Evolutionary conservation across 2,888 invertebrate genomes (phyloP), one percentile per base, ranked within the genome.

Genomic region (Leucoma salicis): DNA sequence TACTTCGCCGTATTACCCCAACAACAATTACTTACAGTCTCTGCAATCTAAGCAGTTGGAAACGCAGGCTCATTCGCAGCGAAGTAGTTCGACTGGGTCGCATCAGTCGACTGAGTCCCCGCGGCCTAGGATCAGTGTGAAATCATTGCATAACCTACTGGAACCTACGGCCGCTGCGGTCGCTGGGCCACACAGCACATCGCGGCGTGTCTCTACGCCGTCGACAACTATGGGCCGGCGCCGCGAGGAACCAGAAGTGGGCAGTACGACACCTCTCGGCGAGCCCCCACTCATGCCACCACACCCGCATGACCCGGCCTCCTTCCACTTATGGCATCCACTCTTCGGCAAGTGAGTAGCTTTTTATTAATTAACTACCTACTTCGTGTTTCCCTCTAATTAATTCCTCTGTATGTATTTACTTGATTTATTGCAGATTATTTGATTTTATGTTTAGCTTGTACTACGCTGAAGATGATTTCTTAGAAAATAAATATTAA

Each of bases 251-350:
- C 87, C 92, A 1, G 93, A 93, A 72, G 92, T 93, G 29, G 93
- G 93, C 56, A 93, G 92, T 74, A 93, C 93, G 29, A 92, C 92
- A 35, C 91, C 91, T 55, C 90, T 90, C 44, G 87, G 91, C 3
- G 93, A 92, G 61, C 77, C 71, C 21, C 63, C 72, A 63, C 72
- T 68, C 43, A 66, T 76, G 66, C 74, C 78, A 65, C 81, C 82
- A 61, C 80, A 87, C 34, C 79, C 82, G 11, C 82, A 82, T 66
- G 85, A 85, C 57, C 91, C 90, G 49, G 89, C 92, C 34, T 92
- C 93, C 62, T 91, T 93, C 64, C 94, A 94, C 54, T 86, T 96
- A 36, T 96, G 96, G 96, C 95, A 96, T 87, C 96, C 96, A 39
- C 90, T 96, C 35, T 96, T 96, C 78, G 94, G 95, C 91, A 95